A percentile compares a stretch with the other conserved stretches of the same genome.
phyloP scores from a whole-genome alignment of 2,113 vertebrate genomes.

The Rhinogobius similis region DNA sequence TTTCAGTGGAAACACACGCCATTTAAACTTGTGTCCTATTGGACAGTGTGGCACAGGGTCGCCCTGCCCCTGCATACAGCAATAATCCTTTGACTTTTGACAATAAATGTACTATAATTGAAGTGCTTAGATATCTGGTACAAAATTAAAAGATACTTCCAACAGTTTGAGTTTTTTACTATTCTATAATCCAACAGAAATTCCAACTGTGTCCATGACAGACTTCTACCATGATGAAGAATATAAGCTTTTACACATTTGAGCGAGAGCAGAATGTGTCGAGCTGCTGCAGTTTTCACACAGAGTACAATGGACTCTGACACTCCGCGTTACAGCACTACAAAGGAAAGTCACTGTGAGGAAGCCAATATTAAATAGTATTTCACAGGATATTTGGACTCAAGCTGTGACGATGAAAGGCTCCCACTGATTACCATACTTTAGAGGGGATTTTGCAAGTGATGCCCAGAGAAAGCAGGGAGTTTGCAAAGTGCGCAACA shows the following conservation, averaged over 20 bases:
- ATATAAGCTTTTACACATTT: constrained; percentile 22
- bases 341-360: constrained; percentile 49
- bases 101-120: too few species aligned
- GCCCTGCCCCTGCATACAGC: too few species aligned
- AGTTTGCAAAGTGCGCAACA: constrained; percentile 21
- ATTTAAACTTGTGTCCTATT: too few species aligned
- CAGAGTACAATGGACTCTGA: constrained; percentile 14
- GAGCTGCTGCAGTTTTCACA: constrained; percentile 22
- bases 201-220: background rate
- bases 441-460: constrained; percentile 44
- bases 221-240: constrained; percentile 2
- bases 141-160: background rate
- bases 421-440: constrained; percentile 55
- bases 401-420: constrained; percentile 59
- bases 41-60: too few species aligned
- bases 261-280: constrained; percentile 17
- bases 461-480: constrained; percentile 21
- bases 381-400: constrained; percentile 56
- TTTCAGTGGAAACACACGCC: too few species aligned
- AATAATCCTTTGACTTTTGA: background rate
- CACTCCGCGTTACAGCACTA: constrained; percentile 25
- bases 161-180: background rate
- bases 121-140: background rate
- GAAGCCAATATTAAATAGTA: constrained; percentile 58
- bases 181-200: background rate